A percentile compares a stretch with the other conserved stretches of the same genome.
These are phyloP conservation scores for Pseudochirops corinnae DNA, from an alignment of 2,797 vertebrate genomes.

Conservation along the genomic window DNA sequence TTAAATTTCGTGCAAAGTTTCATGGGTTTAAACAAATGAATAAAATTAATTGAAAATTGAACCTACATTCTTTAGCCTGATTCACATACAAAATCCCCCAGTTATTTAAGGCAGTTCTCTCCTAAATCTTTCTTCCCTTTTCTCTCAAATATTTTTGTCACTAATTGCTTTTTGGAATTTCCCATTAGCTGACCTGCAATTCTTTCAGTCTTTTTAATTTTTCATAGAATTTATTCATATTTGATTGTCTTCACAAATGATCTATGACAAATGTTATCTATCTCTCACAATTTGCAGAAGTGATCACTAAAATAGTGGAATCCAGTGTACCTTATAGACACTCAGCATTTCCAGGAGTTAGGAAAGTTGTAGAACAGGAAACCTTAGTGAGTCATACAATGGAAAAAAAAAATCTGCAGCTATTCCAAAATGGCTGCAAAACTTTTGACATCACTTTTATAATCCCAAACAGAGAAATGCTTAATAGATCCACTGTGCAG, in stretches of 20 bases:
- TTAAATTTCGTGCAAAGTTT: not conserved
- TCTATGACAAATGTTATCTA: not conserved
- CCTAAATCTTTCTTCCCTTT: not conserved
- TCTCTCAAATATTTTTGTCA: not conserved
- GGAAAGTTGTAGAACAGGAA: not conserved
- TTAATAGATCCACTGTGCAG: not conserved
- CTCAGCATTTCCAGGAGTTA: not conserved
- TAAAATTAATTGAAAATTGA: conserved; percentile 30
- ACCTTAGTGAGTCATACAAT: not conserved
- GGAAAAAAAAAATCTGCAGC: not conserved
- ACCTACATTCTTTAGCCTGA: not conserved
- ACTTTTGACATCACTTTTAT: not conserved
- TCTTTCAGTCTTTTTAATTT: not conserved
- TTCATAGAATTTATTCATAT: not conserved
- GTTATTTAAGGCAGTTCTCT: not conserved
- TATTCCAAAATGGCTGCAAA: not conserved
- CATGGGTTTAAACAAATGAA: not conserved
- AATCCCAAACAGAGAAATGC: not conserved
- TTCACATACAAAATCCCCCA: not conserved
- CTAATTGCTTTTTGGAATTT: not conserved
- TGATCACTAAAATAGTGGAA: not conserved
- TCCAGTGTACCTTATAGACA: not conserved
- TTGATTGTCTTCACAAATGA: not conserved
- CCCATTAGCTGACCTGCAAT: not conserved
- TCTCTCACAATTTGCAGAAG: not conserved